Evolutionary conservation across 1,140 invertebrate genomes (phyloP), one percentile per base, ranked within the genome.

Genomic region (Drosophila auraria): DNA sequence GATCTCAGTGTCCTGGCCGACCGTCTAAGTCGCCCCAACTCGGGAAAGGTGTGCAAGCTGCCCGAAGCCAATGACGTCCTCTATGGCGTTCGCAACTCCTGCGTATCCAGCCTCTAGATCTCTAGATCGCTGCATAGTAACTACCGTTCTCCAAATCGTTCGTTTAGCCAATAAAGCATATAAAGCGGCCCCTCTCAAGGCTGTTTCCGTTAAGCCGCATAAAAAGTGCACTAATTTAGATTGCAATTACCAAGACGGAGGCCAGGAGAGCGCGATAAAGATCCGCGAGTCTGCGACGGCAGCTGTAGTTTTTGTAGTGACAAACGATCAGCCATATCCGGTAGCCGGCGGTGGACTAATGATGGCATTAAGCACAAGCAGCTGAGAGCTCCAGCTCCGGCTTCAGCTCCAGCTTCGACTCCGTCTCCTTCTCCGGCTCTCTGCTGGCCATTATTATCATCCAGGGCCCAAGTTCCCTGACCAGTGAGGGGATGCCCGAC

Each of bases 271-370:
- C 17, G 6, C 23, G 77, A 49, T 30, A 54, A 61, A 51, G 27
- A 63, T 51, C 68, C 54, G 54, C 49, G 15, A 38, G 14, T 54
- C 54, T 44, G 14, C 42, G 30, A 33, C 40, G 65, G 59, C 58
- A 89, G 80, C 68, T 75, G 58, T 68, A 74, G 54, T 54, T 78
- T 78, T 78, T 78, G 53, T 78, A 78, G 86, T 89, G 84, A 89
- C 84, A 89, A 89, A 89, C 84, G 84, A 89, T 89, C 84, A 82
- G 62, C 86, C 84, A 90, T 89, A 90, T 89, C 84, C 84, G 84
- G 86, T 84, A 89, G 84, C 86, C 84, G 56, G 60, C 69, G 80
- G 64, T 72, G 68, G 63, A 80, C 84, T 89, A 89, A 89, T 89
- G 84, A 89, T 84, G 86, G 81, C 86, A 89, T 90, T 89, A 89